These are phyloP conservation scores for Epizoanthus ramosus DNA, from an alignment of 92 coral and sea anemone species.

Conservation along the genomic window DNA sequence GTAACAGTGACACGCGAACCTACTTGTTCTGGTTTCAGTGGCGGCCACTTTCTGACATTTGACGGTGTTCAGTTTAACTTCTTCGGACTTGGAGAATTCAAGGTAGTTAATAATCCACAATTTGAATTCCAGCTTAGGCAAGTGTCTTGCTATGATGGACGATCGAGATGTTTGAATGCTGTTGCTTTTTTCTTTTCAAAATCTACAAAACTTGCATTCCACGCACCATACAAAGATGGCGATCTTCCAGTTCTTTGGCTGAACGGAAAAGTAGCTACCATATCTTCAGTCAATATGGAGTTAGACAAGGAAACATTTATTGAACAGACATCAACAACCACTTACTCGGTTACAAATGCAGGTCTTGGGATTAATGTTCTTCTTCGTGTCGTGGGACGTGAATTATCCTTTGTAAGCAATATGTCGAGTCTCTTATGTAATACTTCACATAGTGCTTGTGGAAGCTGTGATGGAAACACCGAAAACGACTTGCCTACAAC, in stretches of 20 bases:
- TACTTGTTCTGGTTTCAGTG: slow-evolving; percentile 67
- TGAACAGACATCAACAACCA: slow-evolving; percentile 47
- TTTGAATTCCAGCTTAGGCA: slow-evolving; percentile 61
- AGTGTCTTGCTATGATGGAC: slow-evolving; percentile 64
- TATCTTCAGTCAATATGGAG: slow-evolving; percentile 25
- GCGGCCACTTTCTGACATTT: slow-evolving; percentile 68
- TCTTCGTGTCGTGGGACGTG: slow-evolving; percentile 49
- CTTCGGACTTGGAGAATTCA: slow-evolving; percentile 61
- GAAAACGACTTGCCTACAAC: slow-evolving; percentile 49
- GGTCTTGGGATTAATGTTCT: slow-evolving; percentile 36
- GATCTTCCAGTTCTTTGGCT: slow-evolving; percentile 45
- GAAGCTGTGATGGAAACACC: slow-evolving; percentile 58
- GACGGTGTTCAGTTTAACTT: slow-evolving; percentile 62
- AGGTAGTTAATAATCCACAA: slow-evolving; percentile 46
- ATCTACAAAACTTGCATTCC: slow-evolving; percentile 42
- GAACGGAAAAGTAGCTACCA: slow-evolving; percentile 31
- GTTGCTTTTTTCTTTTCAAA: slow-evolving; percentile 56
- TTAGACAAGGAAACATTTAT: slow-evolving; percentile 40
- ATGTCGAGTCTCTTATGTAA: slow-evolving; percentile 49
- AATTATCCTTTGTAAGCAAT: slow-evolving; percentile 48
- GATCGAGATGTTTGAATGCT: slow-evolving; percentile 60
- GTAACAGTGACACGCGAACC: slow-evolving; percentile 46
- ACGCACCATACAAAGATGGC: slow-evolving; percentile 48
- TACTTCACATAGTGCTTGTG: slow-evolving; percentile 47
- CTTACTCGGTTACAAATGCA: slow-evolving; percentile 34